These are phyloP conservation scores for Misgurnus anguillicaudatus DNA, from an alignment of 2,113 vertebrate genomes.

Conservation along the genomic window DNA sequence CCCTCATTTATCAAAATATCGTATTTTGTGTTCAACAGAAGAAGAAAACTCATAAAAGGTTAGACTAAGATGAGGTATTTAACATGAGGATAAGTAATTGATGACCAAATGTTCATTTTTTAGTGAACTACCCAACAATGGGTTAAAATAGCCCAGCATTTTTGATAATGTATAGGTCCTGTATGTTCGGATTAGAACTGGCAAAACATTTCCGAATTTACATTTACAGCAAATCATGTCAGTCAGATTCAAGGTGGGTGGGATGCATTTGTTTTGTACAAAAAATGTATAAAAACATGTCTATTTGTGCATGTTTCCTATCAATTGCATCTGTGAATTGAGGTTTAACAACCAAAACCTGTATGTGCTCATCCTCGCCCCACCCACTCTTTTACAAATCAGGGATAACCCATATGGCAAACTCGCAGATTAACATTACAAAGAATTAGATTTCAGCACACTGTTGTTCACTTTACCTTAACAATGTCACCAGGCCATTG, in stretches of 20 bases:
- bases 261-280: not conserved
- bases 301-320: not conserved
- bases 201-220: not conserved
- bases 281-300: not conserved
- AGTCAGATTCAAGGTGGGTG: not conserved
- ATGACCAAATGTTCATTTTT: too few relatives aligned
- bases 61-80: too few relatives aligned
- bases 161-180: too few relatives aligned
- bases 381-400: slow-evolving; percentile 50
- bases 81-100: too few relatives aligned
- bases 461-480: not conserved
- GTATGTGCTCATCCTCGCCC: slow-evolving; percentile 2
- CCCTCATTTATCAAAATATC: too few relatives aligned
- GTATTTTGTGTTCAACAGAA: too few relatives aligned
- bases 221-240: not conserved
- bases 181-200: not conserved
- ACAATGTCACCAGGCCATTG: slow-evolving; percentile 2
- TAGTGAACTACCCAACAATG: too few relatives aligned
- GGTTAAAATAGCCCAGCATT: too few relatives aligned
- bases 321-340: not conserved
- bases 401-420: slow-evolving; percentile 59
- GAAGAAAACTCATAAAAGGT: too few relatives aligned
- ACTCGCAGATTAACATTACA: slow-evolving; percentile 62
- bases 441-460: slow-evolving; percentile 14
- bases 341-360: not conserved